Conservation (phyloP, 2,888 invertebrate genomes). For the Catocala fraxini region DNA sequence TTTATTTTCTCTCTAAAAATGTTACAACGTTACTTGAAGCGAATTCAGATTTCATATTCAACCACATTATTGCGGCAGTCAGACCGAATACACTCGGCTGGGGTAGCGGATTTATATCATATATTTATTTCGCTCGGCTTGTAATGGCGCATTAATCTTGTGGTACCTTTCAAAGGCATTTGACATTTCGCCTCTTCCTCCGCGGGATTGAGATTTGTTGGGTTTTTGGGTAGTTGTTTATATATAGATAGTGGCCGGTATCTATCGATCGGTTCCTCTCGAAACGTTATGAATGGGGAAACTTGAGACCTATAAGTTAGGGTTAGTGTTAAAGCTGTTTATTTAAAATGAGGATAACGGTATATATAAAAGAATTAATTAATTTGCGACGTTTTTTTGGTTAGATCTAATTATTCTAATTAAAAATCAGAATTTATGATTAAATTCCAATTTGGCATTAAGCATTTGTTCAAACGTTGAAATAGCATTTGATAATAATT, state of each 20-base stretch:
- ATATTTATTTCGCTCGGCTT: conserved; percentile 60
- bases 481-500: no score
- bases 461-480: no score
- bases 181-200: conserved; percentile 61
- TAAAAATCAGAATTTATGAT: no score
- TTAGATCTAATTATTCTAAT: no score
- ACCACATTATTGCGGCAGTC: conserved; percentile 48
- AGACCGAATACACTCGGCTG: conserved; percentile 43
- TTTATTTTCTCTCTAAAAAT: conserved; percentile 22
- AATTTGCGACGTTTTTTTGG: no score
- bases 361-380: no score
- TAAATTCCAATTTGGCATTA: no score
- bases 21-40: conserved; percentile 31
- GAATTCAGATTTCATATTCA: conserved; percentile 52
- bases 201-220: conserved; percentile 47
- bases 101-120: conserved; percentile 59
- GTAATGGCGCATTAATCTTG: conserved; percentile 73
- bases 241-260: conserved; percentile 35
- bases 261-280: conserved; percentile 12
- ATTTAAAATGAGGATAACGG: no score
- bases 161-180: conserved; percentile 57
- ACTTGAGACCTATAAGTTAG: no score
- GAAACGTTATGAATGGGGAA: no score
- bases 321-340: no score
- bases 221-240: conserved; percentile 41